Evolutionary conservation across 2,113 vertebrate species (phyloP).

Genomic region (Sander lucioperca): DNA sequence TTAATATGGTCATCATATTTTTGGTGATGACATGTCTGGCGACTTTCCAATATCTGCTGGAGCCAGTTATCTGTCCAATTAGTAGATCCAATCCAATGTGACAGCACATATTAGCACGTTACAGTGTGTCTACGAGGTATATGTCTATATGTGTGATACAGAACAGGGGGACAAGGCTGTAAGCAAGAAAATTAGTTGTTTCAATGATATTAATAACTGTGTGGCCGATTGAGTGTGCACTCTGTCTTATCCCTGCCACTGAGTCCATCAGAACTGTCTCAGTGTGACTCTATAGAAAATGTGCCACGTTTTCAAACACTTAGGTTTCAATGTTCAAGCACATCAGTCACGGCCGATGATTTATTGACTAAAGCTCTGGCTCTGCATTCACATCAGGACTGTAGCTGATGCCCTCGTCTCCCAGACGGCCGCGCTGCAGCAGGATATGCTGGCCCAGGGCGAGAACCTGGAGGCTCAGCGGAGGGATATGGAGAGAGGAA

Average conservation of each 20-base stretch:
- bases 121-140: not conserved
- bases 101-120: conserved; percentile 3
- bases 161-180: not conserved
- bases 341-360: conserved; percentile 69
- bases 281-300: conserved; percentile 56
- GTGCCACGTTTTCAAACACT: conserved; percentile 64
- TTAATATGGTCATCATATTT: conserved; percentile 4
- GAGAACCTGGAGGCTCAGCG: conserved; percentile 31
- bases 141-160: not conserved
- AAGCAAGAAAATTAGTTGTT: not conserved
- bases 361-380: conserved; percentile 66
- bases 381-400: conserved; percentile 51
- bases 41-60: not conserved
- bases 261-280: conserved; percentile 36
- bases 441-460: conserved; percentile 37
- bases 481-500: not conserved
- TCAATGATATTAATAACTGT: not conserved
- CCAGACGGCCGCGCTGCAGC: conserved; percentile 49
- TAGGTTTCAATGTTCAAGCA: conserved; percentile 53
- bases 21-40: conserved; percentile 2
- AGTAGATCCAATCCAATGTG: conserved; percentile 3
- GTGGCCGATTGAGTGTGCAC: not conserved
- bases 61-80: conserved; percentile 11
- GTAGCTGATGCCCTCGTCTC: conserved; percentile 33
- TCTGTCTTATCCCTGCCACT: not conserved